Evolutionary conservation across 1,140 invertebrate genomes (phyloP).

Genomic region (Drosophila fuyamai): DNA sequence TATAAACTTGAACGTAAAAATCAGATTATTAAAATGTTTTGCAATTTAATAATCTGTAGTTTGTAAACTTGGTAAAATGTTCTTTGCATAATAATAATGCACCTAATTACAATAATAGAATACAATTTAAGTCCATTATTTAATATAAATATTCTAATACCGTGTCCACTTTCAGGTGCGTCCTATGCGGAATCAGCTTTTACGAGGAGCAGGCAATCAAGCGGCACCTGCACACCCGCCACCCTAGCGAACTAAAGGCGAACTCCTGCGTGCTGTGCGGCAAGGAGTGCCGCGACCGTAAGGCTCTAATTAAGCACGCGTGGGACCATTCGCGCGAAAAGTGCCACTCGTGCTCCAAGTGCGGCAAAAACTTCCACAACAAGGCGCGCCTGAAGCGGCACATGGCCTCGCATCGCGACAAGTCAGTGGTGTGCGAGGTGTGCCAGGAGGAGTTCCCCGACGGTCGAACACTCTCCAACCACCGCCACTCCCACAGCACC

Average conservation of each 20-base stretch:
- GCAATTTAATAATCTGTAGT: no score
- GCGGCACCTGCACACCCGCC: constrained; percentile 69
- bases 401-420: constrained; percentile 89
- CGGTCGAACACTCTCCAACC: constrained; percentile 89
- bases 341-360: constrained; percentile 87
- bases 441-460: constrained; percentile 90
- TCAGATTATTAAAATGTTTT: no score
- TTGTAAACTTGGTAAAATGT: no score
- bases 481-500: constrained; percentile 88
- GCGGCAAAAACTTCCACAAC: constrained; percentile 89
- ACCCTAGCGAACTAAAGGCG: constrained; percentile 73
- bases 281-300: constrained; percentile 89
- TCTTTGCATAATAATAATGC: no score
- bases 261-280: constrained; percentile 88
- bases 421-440: constrained; percentile 89
- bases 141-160: background rate
- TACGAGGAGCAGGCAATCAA: constrained; percentile 81
- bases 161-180: constrained; percentile 55
- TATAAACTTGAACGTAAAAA: no score
- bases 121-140: no score
- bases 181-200: constrained; percentile 80
- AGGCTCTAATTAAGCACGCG: constrained; percentile 89
- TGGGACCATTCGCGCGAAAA: constrained; percentile 88
- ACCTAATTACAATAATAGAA: no score
- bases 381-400: constrained; percentile 88